Percentiles rank a stretch among this genome's conserved stretches.
phyloP scores from a whole-genome alignment of 1,140 invertebrate genomes.

The Drosophila sproati region DNA sequence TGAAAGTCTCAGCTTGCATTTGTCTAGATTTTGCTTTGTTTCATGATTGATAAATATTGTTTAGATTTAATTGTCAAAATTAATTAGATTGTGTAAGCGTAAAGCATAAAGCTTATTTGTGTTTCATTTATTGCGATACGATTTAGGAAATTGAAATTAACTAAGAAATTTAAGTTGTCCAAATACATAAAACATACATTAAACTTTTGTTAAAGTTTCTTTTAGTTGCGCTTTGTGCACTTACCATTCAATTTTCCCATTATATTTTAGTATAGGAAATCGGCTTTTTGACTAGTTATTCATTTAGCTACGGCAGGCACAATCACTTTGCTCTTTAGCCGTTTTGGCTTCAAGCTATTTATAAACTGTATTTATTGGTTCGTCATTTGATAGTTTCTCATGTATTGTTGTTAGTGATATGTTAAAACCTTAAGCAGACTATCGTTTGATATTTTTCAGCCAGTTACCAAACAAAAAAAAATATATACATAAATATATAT shows the following conservation, averaged over 20 bases:
- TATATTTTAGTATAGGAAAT: neutral
- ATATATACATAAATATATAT: too few relatives aligned
- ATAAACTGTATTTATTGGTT: constrained; percentile 65
- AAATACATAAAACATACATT: neutral
- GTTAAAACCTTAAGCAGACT: constrained; percentile 51
- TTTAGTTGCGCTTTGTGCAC: neutral
- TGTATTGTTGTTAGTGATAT: constrained; percentile 51
- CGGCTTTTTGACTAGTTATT: constrained; percentile 4
- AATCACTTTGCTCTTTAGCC: constrained; percentile 58
- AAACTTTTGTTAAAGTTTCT: neutral
- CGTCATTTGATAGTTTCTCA: constrained; percentile 46
- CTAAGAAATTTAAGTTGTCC: neutral
- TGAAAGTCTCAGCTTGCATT: constrained; percentile 34
- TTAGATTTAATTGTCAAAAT: neutral
- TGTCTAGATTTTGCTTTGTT: constrained; percentile 22
- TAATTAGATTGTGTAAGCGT: neutral
- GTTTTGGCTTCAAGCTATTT: constrained; percentile 44
- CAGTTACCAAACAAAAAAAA: constrained; percentile 36
- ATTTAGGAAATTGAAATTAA: neutral
- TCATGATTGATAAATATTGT: constrained; percentile 9
- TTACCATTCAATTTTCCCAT: constrained; percentile 2
- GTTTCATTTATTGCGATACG: neutral
- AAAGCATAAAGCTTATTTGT: neutral
- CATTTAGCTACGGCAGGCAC: neutral
- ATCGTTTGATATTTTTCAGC: constrained; percentile 50